A percentile compares a stretch with the other conserved stretches of the same genome.
phyloP scores from a whole-genome alignment of 2,797 vertebrate species.

The Coilia nasus region DNA sequence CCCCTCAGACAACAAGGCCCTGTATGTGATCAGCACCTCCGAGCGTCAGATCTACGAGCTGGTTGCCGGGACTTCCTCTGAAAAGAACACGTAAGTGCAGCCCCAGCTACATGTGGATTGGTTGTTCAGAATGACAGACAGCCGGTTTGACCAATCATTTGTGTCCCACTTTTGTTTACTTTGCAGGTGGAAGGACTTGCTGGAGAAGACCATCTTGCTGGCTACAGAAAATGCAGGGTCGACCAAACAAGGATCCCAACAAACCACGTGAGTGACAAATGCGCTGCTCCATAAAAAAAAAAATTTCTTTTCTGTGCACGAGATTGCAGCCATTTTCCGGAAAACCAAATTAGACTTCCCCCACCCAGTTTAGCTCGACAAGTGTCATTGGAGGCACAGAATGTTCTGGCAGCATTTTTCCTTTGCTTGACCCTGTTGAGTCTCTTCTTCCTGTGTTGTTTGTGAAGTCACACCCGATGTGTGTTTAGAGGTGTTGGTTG shows the following conservation, averaged over 20 bases:
- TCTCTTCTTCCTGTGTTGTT: no score
- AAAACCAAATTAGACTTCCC: no score
- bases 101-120: neutral
- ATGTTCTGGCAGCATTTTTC: no score
- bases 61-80: conserved; percentile 82
- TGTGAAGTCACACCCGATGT: no score
- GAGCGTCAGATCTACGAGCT: conserved; percentile 96
- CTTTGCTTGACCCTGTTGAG: no score
- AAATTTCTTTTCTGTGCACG: neutral
- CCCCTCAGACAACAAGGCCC: conserved; percentile 85
- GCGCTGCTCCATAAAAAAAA: neutral
- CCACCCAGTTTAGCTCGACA: no score
- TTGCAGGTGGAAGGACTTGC: conserved; percentile 76
- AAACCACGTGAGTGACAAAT: conserved; percentile 64
- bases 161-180: neutral
- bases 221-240: conserved; percentile 55
- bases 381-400: no score
- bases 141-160: neutral
- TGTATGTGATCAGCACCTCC: conserved; percentile 93
- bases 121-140: conserved; percentile 1
- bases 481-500: no score
- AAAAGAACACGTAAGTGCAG: conserved; percentile 86
- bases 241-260: conserved; percentile 61
- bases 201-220: conserved; percentile 70
- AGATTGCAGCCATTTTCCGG: no score